These are phyloP conservation scores for Poeciliopsis retropinna DNA, from an alignment of 2,113 vertebrate species.

Conservation along the genomic window DNA sequence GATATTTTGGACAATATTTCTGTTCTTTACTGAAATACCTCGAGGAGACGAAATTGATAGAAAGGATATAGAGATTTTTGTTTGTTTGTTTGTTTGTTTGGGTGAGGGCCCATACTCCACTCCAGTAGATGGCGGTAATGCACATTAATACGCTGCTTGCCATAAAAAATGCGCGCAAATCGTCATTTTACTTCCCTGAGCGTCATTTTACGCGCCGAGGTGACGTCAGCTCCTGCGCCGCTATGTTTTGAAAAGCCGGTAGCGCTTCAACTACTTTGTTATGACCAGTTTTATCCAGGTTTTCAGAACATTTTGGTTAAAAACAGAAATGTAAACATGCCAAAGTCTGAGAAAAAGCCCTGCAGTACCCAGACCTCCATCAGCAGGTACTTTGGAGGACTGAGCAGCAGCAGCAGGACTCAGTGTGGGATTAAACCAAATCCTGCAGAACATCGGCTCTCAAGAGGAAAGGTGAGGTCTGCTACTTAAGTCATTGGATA, in stretches of 20 bases:
- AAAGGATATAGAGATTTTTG: no score
- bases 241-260: conserved; percentile 44
- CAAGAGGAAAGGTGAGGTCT: conserved; percentile 63
- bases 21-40: no score
- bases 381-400: conserved; percentile 81
- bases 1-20: no score
- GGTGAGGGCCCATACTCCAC: no score
- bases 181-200: no score
- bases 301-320: neutral
- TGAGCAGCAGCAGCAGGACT: conserved; percentile 30
- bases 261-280: no score
- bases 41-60: no score
- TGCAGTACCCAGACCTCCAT: conserved; percentile 74
- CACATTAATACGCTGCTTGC: no score
- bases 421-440: conserved; percentile 30
- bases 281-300: accelerated
- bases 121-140: no score
- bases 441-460: conserved; percentile 25
- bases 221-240: conserved; percentile 53
- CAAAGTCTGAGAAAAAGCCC: conserved; percentile 70
- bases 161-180: no score
- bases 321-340: conserved; percentile 44
- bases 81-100: no score
- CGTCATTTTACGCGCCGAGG: conserved; percentile 47
- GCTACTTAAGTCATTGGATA: neutral